Conservation (phyloP, 1,140 invertebrate genomes). For the Trichonephila clavipes region DNA sequence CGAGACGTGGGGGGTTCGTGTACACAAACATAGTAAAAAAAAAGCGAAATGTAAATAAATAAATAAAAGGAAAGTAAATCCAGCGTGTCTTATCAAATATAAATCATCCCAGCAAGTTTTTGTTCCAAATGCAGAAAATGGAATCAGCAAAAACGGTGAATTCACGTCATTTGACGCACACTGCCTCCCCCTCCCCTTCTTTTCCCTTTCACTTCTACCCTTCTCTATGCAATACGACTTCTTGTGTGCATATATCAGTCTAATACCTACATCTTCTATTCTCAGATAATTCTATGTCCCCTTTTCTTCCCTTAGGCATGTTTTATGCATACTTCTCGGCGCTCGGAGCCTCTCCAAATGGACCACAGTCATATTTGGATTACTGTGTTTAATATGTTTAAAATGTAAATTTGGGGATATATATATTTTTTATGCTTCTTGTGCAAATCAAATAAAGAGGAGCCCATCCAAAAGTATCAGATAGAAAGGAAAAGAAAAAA, state of each 20-base stretch:
- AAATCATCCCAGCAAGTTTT: slow-evolving; percentile 76
- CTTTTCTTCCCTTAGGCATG: slow-evolving; percentile 65
- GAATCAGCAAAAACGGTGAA: slow-evolving; percentile 75
- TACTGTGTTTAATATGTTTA: slow-evolving; percentile 77
- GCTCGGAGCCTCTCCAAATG: slow-evolving; percentile 60
- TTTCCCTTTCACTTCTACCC: neutral
- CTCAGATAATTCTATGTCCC: slow-evolving; percentile 71
- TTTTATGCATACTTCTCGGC: slow-evolving; percentile 71
- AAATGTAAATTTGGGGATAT: slow-evolving; percentile 75
- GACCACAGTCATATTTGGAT: slow-evolving; percentile 77
- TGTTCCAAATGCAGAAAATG: slow-evolving; percentile 76
- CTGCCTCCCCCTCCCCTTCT: neutral
- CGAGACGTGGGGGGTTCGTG: neutral
- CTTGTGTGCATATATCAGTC: slow-evolving; percentile 75
- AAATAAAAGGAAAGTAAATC: slow-evolving; percentile 73
- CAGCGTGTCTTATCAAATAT: slow-evolving; percentile 77
- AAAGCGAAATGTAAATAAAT: slow-evolving; percentile 45
- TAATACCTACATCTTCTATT: slow-evolving; percentile 76
- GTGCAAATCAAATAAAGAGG: slow-evolving; percentile 75
- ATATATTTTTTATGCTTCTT: slow-evolving; percentile 64
- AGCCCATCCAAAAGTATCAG: slow-evolving; percentile 18
- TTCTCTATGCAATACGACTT: slow-evolving; percentile 59
- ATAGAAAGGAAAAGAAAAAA: slow-evolving; percentile 16
- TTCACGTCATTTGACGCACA: slow-evolving; percentile 74
- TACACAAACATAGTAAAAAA: slow-evolving; percentile 38